Evolutionary conservation across 2,113 vertebrate species (phyloP).

Genomic region (Lepisosteus oculatus): DNA sequence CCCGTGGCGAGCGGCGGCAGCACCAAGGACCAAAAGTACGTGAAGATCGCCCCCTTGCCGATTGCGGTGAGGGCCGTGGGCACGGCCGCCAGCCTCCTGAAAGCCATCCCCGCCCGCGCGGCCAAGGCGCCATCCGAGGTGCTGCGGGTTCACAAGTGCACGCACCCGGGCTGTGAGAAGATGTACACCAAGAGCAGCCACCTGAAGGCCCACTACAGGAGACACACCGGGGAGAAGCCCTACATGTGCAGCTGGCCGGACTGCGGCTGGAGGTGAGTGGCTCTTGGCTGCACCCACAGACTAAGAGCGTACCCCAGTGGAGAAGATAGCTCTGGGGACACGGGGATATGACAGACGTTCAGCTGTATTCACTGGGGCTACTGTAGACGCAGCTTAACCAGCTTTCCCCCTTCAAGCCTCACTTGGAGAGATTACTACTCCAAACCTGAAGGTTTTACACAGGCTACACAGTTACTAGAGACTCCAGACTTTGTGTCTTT

Average conservation of each 20-base stretch:
- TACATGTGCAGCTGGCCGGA: slow-evolving; percentile 80
- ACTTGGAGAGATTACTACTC: too few species aligned
- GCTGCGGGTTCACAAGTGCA: slow-evolving; percentile 71
- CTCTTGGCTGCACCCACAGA: not conserved
- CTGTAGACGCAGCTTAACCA: too few species aligned
- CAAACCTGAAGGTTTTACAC: too few species aligned
- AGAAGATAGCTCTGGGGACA: too few species aligned
- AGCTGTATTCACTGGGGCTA: too few species aligned
- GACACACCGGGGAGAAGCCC: slow-evolving; percentile 79
- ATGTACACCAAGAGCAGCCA: slow-evolving; percentile 86
- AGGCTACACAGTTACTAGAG: too few species aligned
- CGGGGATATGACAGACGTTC: too few species aligned
- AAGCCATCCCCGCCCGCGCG: slow-evolving; percentile 43
- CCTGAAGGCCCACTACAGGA: slow-evolving; percentile 76
- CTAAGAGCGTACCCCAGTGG: too few species aligned
- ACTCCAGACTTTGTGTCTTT: too few species aligned
- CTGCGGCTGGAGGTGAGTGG: slow-evolving; percentile 77
- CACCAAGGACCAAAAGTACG: slow-evolving; percentile 73
- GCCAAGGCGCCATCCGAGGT: slow-evolving; percentile 45
- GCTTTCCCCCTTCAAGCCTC: too few species aligned
- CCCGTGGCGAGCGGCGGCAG: slow-evolving; percentile 34
- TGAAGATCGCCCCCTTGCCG: slow-evolving; percentile 78
- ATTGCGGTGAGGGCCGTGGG: slow-evolving; percentile 48
- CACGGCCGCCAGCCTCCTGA: slow-evolving; percentile 21
- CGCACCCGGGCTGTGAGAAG: slow-evolving; percentile 79